phyloP scores from a whole-genome alignment of 2,888 invertebrate genomes.

The Agrotis ipsilon region DNA sequence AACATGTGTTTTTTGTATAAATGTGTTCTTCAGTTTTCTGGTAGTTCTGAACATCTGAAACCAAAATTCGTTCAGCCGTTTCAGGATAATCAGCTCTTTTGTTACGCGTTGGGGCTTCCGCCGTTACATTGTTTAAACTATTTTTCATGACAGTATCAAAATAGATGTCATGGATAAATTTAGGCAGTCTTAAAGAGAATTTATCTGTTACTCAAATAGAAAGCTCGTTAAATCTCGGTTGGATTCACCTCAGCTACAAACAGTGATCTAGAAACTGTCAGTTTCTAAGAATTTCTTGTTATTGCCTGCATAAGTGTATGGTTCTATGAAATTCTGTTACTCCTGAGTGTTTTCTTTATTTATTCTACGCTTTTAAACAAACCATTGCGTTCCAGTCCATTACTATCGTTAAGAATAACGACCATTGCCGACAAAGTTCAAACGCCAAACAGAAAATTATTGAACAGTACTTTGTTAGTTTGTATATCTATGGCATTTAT shows the following conservation, averaged over 20 bases:
- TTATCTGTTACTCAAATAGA: slow-evolving; percentile 12
- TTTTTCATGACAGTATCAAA: slow-evolving; percentile 14
- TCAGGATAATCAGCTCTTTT: no score
- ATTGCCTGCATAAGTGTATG: slow-evolving; percentile 8
- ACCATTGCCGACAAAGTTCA: slow-evolving; percentile 24
- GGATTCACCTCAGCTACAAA: slow-evolving; percentile 10
- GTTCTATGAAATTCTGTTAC: slow-evolving; percentile 25
- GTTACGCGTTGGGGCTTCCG: no score
- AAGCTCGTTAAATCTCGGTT: slow-evolving; percentile 4
- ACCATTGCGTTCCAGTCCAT: slow-evolving; percentile 43
- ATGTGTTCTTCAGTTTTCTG: no score
- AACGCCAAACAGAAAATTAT: slow-evolving; percentile 20
- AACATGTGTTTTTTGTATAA: no score
- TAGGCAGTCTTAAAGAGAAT: background rate
- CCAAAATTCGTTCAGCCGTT: no score
- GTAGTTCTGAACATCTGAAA: no score
- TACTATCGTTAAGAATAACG: slow-evolving; percentile 29
- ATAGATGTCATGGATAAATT: background rate
- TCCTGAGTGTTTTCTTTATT: slow-evolving; percentile 26
- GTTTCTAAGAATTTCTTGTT: slow-evolving; percentile 31
- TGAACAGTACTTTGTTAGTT: slow-evolving; percentile 3
- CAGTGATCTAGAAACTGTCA: slow-evolving; percentile 14
- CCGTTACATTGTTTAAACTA: no score
- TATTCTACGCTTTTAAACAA: slow-evolving; percentile 44
- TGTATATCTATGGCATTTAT: background rate